Evolutionary conservation across 2,888 invertebrate genomes (phyloP).

Genomic region (Cataglyphis albicans): DNA sequence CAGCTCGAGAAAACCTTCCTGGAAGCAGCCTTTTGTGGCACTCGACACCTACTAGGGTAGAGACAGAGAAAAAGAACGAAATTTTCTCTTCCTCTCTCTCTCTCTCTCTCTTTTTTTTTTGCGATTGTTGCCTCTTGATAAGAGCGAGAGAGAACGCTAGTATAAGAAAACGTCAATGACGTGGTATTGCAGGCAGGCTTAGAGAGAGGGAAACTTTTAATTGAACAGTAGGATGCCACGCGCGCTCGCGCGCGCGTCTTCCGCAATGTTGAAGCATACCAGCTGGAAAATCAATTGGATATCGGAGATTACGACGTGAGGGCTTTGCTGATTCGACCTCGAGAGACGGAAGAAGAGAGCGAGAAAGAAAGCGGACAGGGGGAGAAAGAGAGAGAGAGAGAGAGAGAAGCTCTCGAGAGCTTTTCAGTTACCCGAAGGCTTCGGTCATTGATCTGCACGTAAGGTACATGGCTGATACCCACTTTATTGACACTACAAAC

Average conservation of each 20-base stretch:
- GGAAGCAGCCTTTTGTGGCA: conserved; percentile 75
- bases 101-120: conserved; percentile 56
- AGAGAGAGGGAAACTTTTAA: conserved; percentile 79
- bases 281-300: conserved; percentile 83
- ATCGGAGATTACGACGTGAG: conserved; percentile 83
- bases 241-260: conserved; percentile 60
- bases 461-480: conserved; percentile 72
- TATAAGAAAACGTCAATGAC: conserved; percentile 70
- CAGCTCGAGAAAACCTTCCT: conserved; percentile 66
- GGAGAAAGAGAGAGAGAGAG: conserved; percentile 3
- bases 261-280: conserved; percentile 78
- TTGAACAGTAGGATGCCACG: conserved; percentile 80
- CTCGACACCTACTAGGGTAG: conserved; percentile 74
- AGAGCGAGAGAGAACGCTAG: conserved; percentile 64
- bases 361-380: conserved; percentile 27
- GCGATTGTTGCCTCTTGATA: conserved; percentile 79
- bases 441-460: conserved; percentile 76
- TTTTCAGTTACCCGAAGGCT: conserved; percentile 74
- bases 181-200: conserved; percentile 27
- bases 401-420: conserved; percentile 62
- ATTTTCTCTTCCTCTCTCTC: background rate
- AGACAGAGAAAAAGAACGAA: conserved; percentile 47
- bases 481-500: conserved; percentile 77
- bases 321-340: conserved; percentile 79
- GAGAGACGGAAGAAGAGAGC: conserved; percentile 60